Base-by-base conservation (phyloP, 2,113 vertebrate species). In the Poeciliopsis occidentalis region DNA sequence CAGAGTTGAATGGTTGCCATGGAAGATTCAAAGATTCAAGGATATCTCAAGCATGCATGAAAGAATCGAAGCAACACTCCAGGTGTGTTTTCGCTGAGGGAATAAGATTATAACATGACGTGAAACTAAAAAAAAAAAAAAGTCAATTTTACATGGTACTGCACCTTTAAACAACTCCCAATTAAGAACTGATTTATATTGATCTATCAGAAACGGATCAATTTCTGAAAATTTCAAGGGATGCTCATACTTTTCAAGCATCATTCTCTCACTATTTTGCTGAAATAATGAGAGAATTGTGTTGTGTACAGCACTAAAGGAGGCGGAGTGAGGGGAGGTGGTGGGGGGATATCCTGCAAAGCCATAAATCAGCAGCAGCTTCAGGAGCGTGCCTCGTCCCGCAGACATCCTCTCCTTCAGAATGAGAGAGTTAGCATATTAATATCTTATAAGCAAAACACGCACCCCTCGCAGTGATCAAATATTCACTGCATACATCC, bases 401-500 rank as follows among this genome's bases (percentile, higher is more conserved):
- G 0, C 69, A 80, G 72, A 85, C 83, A 64, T 47, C 34, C 74
- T 30, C 78, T 29, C 75, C 81, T 75, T 22, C 78, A 69, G 78
- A 89, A 84, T 70, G 66, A 86, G 75, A 75, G 79, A 54, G 79
- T 83, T 68, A 77, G 75, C 88, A 85, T 89, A 89, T 91, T 91
- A 90, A 90, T 90, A 90, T 88, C 77, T 85, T 78, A 91, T 79
- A 85, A 80, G 87, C 78, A 86, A 89, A 88, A 87, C 86, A 90
- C 32, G 85, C 85, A 67, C 67, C 85, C 79, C 78, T 88, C 74
- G 84, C 80, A 75, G 82, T 86, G 85, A 92, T 92, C 88, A 93
- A 89, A 90, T 91, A 92, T 92, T 92, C 88, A 91, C 87, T 76
- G 88, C 90, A 88, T 90, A 91, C 87, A 89, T 92, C 90, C 85